A percentile compares a stretch with the other conserved stretches of the same genome.
phyloP scores from a whole-genome alignment of 1,140 invertebrate species.

The Acyrthosiphon pisum region DNA sequence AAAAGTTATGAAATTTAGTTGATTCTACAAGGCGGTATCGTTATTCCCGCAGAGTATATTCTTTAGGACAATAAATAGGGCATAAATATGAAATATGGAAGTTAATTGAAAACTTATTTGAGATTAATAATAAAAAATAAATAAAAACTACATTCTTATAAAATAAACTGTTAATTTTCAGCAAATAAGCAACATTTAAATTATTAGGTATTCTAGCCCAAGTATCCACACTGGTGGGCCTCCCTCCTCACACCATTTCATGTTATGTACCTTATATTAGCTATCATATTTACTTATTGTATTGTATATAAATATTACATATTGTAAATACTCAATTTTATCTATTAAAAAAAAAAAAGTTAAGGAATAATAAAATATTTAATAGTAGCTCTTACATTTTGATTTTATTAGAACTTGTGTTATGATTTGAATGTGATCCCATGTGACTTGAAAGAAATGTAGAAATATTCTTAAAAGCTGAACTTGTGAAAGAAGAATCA shows the following conservation, averaged over 20 bases:
- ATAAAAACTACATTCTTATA: background rate
- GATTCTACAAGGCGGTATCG: too few species aligned
- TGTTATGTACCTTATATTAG: too few species aligned
- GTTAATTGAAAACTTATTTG: background rate
- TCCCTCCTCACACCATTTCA: too few species aligned
- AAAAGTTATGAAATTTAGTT: too few species aligned
- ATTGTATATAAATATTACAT: too few species aligned
- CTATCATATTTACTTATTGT: too few species aligned
- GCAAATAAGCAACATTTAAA: background rate
- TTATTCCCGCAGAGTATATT: too few species aligned
- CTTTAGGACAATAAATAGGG: background rate
- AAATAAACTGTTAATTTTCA: background rate
- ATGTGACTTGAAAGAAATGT: conserved; percentile 58
- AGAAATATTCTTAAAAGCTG: conserved; percentile 60
- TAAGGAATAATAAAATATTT: background rate
- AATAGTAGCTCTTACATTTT: conserved; percentile 27
- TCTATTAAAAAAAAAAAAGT: too few species aligned
- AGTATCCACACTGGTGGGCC: too few species aligned
- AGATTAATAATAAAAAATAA: background rate
- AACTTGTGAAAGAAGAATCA: conserved; percentile 60
- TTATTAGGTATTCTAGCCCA: too few species aligned
- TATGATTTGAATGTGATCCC: conserved; percentile 39
- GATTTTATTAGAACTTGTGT: conserved; percentile 30
- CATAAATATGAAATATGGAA: background rate
- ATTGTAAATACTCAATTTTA: too few species aligned